Evolutionary conservation across 1,140 invertebrate genomes (phyloP), one percentile per base, ranked within the genome.

Genomic region (Trigoniulus corallinus): DNA sequence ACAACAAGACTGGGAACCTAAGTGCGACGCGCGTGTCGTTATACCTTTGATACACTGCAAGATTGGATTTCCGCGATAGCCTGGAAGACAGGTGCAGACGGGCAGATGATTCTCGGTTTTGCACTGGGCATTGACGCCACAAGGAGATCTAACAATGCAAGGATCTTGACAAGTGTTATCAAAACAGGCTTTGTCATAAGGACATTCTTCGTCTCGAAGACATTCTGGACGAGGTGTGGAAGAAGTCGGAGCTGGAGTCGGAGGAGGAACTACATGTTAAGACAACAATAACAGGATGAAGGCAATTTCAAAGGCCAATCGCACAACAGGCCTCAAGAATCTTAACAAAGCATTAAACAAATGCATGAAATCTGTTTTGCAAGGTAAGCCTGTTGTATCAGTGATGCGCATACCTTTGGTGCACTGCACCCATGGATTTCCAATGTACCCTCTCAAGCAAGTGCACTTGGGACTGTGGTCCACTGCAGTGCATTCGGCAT

Each of bases 61-160:
- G 74, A 86, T 72, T 3, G 87, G 84, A 69, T 88, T 81, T n/a
- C 88, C 87, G 25, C 79, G 76, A 62, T 76, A 80, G 47, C 87
- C 88, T 27, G 78, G 68, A 0, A 81, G 79, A 60, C 87, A 92
- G 1, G 81, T 82, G 62, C 86, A 91, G 13, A 87, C 81, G 1
- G 85, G 84, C 42, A 85, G 74, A 61, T 89, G 85, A 57, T 84
- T 78, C 48, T 81, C 57, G 1, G 59, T 49, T 27, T 47, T 27
- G 46, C 88, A 92, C 48, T 81, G 72, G 15, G 87, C 84, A 60
- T 88, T 84, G 1, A 61, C 65, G 1, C 87, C 87, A 59, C 86
- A 92, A 18, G 85, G 84, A 67, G 56, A 58, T 34, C 54, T 55
- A 12, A 57, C 53, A n/a, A 56, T 21, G 43, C 58, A 59, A 25